These are phyloP conservation scores for Malacosoma neustria DNA, from an alignment of 2,888 invertebrate genomes.

Conservation along the genomic window DNA sequence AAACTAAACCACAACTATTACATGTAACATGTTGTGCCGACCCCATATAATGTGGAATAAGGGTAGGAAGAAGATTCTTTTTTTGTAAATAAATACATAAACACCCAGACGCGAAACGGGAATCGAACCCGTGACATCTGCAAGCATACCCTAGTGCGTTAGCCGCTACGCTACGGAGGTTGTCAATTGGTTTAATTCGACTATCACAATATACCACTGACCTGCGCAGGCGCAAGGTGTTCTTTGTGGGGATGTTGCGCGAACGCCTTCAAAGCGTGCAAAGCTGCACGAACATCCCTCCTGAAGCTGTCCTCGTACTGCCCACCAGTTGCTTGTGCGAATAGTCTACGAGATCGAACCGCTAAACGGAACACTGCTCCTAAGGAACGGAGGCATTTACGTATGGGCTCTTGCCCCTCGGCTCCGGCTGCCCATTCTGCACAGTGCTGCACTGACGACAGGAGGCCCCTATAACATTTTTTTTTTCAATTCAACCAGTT, in stretches of 20 bases:
- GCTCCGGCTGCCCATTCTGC: constrained; percentile 90
- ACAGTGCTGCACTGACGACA: constrained; percentile 92
- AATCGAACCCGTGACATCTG: no score
- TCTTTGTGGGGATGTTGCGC: constrained; percentile 79
- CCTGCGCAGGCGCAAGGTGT: constrained; percentile 86
- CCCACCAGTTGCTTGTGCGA: constrained; percentile 90
- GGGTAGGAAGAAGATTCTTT: no score
- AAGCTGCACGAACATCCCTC: constrained; percentile 86
- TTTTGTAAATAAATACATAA: no score
- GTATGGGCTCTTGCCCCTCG: constrained; percentile 91
- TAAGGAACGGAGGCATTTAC: constrained; percentile 91
- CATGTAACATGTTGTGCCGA: no score
- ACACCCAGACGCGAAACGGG: no score
- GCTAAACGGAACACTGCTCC: constrained; percentile 95
- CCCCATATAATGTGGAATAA: no score
- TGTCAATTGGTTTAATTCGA: no score
- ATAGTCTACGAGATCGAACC: constrained; percentile 89
- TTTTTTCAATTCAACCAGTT: no score
- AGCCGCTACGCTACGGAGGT: no score
- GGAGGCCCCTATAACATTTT: constrained; percentile 80
- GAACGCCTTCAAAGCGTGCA: constrained; percentile 85
- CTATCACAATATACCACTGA: no score
- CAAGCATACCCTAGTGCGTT: no score
- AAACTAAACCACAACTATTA: no score
- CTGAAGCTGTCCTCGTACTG: constrained; percentile 92